A percentile compares a stretch with the other conserved stretches of the same genome.
Conservation (phyloP, 2,888 invertebrate genomes). For the Acrocyrtus sp. region DNA sequence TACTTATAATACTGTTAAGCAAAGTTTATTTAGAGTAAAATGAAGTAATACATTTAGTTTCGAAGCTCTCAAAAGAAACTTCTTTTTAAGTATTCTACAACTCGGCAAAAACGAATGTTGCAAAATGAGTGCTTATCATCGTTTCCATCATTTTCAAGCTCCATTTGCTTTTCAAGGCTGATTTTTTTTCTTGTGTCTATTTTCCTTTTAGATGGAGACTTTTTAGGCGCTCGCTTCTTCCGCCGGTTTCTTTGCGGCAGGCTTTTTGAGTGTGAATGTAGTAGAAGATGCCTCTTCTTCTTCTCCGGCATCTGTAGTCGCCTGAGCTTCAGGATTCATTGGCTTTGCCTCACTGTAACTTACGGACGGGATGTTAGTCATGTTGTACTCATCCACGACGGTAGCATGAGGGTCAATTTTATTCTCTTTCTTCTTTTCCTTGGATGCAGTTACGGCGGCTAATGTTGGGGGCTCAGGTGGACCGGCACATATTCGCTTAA, state of each 20-base stretch:
- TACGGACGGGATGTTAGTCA: slow-evolving; percentile 38
- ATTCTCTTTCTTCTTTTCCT: slow-evolving; percentile 20
- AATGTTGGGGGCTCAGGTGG: slow-evolving; percentile 34
- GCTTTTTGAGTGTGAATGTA: slow-evolving; percentile 52
- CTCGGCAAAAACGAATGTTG: too few relatives aligned
- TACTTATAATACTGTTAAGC: too few relatives aligned
- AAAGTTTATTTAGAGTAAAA: too few relatives aligned
- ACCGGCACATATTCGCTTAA: slow-evolving; percentile 38
- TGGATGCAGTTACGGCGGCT: not conserved
- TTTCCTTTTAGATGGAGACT: not conserved
- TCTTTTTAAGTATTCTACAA: too few relatives aligned
- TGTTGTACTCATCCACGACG: slow-evolving; percentile 45
- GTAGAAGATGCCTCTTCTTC: slow-evolving; percentile 45
- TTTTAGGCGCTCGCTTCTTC: slow-evolving; percentile 29
- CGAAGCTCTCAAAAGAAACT: too few relatives aligned
- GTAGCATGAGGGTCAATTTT: slow-evolving; percentile 36
- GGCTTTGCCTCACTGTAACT: slow-evolving; percentile 52
- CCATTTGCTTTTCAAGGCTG: too few relatives aligned
- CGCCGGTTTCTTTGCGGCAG: slow-evolving; percentile 24
- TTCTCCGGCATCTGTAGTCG: slow-evolving; percentile 6
- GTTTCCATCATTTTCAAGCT: slow-evolving; percentile 40
- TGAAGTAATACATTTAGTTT: too few relatives aligned
- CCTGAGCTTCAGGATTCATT: slow-evolving; percentile 21
- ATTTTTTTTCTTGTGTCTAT: too few relatives aligned
- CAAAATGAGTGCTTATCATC: too few relatives aligned